phyloP scores from a whole-genome alignment of 30 jellyfish, hydroid and myxozoan genomes.

The Aurelia coerulea region DNA sequence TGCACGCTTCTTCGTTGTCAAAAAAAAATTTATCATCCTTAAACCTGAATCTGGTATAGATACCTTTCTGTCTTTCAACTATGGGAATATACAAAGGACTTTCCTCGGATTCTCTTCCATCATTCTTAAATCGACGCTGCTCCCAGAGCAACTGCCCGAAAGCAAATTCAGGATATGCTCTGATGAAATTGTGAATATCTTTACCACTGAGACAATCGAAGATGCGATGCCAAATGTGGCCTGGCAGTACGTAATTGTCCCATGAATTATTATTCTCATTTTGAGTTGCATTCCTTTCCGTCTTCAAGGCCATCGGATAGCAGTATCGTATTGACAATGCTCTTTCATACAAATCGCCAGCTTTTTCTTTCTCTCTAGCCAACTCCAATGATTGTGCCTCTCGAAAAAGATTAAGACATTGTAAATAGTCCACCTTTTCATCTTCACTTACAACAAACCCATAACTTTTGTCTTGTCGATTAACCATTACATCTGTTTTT shows the following conservation, averaged over 20 bases:
- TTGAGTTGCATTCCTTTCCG: neutral
- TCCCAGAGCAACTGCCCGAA: conserved; percentile 12
- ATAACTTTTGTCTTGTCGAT: conserved; percentile 29
- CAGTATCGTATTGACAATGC: conserved; percentile 65
- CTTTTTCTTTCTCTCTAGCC: conserved; percentile 29
- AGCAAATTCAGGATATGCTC: conserved; percentile 36
- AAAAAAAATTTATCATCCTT: conserved; percentile 29
- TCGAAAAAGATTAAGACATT: conserved; percentile 53
- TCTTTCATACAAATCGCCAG: conserved; percentile 56
- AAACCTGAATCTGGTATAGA: conserved; percentile 40
- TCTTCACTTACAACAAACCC: conserved; percentile 56
- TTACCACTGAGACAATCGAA: conserved; percentile 30
- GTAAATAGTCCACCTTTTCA: conserved; percentile 23
- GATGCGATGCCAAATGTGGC: conserved; percentile 45
- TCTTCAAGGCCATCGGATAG: conserved; percentile 58
- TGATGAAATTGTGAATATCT: conserved; percentile 10
- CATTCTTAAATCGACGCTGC: conserved; percentile 3
- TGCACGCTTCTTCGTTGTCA: conserved; percentile 53
- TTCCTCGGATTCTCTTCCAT: neutral
- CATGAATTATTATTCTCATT: neutral
- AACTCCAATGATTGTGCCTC: conserved; percentile 61
- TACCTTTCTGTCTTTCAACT: conserved; percentile 43
- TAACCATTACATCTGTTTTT: conserved; percentile 54
- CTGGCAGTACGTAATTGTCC: conserved; percentile 26
- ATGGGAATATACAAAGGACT: conserved; percentile 28